Evolutionary conservation across 2,888 invertebrate species (phyloP), one percentile per base, ranked within the genome.

Genomic region (Tachina lurida): DNA sequence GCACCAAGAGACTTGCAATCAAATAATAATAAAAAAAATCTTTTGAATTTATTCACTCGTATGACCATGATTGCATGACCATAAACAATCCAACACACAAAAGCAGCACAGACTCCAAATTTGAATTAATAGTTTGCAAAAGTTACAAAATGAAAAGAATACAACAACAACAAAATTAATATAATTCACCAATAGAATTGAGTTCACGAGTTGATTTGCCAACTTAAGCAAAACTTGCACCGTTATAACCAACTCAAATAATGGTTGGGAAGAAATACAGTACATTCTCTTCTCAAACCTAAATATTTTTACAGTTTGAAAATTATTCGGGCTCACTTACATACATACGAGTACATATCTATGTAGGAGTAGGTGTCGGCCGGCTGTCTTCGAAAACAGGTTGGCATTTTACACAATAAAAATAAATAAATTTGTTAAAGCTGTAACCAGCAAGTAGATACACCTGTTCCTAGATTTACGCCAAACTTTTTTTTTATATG

Each of bases 11-110:
- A 58, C 52, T 8, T 31, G 31, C 52, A 62, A 58, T 10, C 13
- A 68, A 56, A 62, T 56, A 54, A 54, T 63, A 31, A 31, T 31
- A 31, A 31, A 31, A 31, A 31, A 31, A 31, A 31, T 31, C 31
- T 4, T 58, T 49, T 74, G 43, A 22, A 74, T 76, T 41, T 17
- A 49, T 63, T 49, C 60, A 62, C 62, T 62, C 19, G 70, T 70
- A 82, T 71, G 82, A 56, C 70, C 76, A 82, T 56, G 75, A 82
- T 76, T 76, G 82, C 70, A 82, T 82, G 82, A 70, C 82, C 82
- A 82, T 70, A 62, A 75, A 75, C 68, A 76, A 74, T 67, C 56
- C 54, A 54, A 79, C n/a, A 54, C 19, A 62, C 54, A 17, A 22
- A 63, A 43, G 41, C 54, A 19, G 17, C 45, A 63, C 75, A 82